Conservation (phyloP, 2,888 invertebrate genomes). For the Mesorhabditis belari region DNA sequence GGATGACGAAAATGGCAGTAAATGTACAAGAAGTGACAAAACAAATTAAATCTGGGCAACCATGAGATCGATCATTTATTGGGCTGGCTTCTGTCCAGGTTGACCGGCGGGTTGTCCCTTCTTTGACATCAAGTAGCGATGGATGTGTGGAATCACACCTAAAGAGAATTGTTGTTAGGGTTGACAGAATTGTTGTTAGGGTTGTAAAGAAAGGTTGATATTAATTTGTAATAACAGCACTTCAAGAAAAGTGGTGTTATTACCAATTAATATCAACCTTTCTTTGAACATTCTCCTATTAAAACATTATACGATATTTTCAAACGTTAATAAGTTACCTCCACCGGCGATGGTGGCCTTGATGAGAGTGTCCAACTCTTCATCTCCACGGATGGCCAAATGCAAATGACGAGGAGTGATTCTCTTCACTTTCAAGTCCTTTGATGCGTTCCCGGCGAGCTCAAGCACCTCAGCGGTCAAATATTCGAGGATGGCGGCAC, state of each 20-base stretch:
- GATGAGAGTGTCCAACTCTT: slow-evolving; percentile 97
- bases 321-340: slow-evolving; percentile 62
- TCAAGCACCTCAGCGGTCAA: slow-evolving; percentile 98
- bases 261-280: too few species aligned
- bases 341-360: slow-evolving; percentile 99
- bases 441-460: slow-evolving; percentile 98
- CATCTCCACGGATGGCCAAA: slow-evolving; percentile 96
- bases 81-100: slow-evolving; percentile 12
- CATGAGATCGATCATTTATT: too few species aligned
- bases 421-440: slow-evolving; percentile 99
- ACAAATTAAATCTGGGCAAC: too few species aligned
- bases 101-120: slow-evolving; percentile 60
- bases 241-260: neutral
- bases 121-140: slow-evolving; percentile 98
- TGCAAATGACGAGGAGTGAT: slow-evolving; percentile 99
- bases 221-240: neutral
- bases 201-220: neutral
- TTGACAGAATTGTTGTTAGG: neutral
- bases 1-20: too few species aligned
- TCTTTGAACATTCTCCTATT: too few species aligned
- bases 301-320: too few species aligned
- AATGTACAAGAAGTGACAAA: too few species aligned
- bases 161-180: too few species aligned
- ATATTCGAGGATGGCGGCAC: slow-evolving; percentile 98
- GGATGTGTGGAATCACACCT: slow-evolving; percentile 98